A percentile compares a stretch with the other conserved stretches of the same genome.
Evolutionary conservation across 2,888 invertebrate species (phyloP).

Genomic region (Yponomeuta plumbellus): DNA sequence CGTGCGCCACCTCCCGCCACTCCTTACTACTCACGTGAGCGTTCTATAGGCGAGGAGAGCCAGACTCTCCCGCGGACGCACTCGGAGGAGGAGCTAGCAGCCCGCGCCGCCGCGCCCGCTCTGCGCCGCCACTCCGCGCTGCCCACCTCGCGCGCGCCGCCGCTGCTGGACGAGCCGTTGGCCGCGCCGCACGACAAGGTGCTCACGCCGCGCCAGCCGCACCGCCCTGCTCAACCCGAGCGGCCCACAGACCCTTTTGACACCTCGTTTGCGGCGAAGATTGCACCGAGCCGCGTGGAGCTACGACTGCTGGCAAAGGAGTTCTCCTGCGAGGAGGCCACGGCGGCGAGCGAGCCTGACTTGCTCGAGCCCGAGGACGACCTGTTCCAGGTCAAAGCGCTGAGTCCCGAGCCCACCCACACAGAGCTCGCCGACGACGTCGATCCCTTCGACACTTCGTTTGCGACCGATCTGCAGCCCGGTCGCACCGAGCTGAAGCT

Average conservation of each 20-base stretch:
- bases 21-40: conserved; percentile 85
- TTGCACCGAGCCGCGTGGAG: conserved; percentile 87
- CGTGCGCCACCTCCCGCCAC: conserved; percentile 83
- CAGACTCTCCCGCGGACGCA: conserved; percentile 74
- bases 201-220: conserved; percentile 71
- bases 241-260: conserved; percentile 85
- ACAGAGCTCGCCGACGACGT: conserved; percentile 58
- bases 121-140: conserved; percentile 74
- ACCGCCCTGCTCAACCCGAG: conserved; percentile 67
- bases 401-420: conserved; percentile 79
- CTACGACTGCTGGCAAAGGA: conserved; percentile 86
- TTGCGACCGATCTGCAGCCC: conserved; percentile 83
- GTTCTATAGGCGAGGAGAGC: conserved; percentile 73
- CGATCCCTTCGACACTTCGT: conserved; percentile 92
- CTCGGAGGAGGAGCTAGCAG: conserved; percentile 80
- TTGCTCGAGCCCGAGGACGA: conserved; percentile 72
- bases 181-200: conserved; percentile 72
- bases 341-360: conserved; percentile 45
- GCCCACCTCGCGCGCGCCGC: conserved; percentile 43
- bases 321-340: conserved; percentile 75
- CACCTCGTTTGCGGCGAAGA: conserved; percentile 87
- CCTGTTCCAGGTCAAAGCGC: conserved; percentile 80
- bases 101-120: conserved; percentile 54
- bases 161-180: neutral
- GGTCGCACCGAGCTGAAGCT: conserved; percentile 86